Conservation (phyloP, 2,113 vertebrate species). For the western clawed frog (Xenopus tropicalis) region DNA sequence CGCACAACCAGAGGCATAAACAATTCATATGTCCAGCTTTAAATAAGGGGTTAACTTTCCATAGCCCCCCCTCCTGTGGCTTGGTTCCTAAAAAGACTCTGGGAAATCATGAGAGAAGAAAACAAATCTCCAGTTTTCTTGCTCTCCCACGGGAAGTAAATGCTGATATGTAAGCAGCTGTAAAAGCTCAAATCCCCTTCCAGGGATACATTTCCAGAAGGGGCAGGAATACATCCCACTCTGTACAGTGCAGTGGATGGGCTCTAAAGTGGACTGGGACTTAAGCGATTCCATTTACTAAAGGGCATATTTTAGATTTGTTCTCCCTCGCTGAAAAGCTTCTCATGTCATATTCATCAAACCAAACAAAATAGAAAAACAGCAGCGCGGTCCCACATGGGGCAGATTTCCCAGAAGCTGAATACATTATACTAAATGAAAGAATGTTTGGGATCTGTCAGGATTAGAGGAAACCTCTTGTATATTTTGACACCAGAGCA, state of each 20-base stretch:
- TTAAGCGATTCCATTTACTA: neutral
- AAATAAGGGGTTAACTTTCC: neutral
- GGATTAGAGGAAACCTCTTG: neutral
- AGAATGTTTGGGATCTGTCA: neutral
- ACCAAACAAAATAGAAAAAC: neutral
- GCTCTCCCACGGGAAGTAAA: conserved; percentile 40
- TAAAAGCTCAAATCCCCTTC: conserved; percentile 30
- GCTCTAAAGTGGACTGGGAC: neutral
- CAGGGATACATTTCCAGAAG: conserved; percentile 28
- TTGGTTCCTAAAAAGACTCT: conserved; percentile 28
- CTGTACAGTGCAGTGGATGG: neutral
- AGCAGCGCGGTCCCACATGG: neutral
- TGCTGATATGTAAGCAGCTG: conserved; percentile 40
- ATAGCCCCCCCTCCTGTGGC: neutral
- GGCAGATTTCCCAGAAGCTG: neutral
- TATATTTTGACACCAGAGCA: neutral
- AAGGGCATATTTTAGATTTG: neutral
- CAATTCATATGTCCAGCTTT: neutral
- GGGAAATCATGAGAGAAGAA: conserved; percentile 34
- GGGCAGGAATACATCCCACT: conserved; percentile 18
- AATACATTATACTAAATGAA: neutral
- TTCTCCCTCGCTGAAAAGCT: neutral
- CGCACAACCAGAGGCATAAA: too few relatives aligned
- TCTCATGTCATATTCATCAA: neutral
- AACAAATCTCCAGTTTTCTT: conserved; percentile 20